Base-by-base conservation (phyloP, 2,113 vertebrate genomes). In the Macaca mulatta region DNA sequence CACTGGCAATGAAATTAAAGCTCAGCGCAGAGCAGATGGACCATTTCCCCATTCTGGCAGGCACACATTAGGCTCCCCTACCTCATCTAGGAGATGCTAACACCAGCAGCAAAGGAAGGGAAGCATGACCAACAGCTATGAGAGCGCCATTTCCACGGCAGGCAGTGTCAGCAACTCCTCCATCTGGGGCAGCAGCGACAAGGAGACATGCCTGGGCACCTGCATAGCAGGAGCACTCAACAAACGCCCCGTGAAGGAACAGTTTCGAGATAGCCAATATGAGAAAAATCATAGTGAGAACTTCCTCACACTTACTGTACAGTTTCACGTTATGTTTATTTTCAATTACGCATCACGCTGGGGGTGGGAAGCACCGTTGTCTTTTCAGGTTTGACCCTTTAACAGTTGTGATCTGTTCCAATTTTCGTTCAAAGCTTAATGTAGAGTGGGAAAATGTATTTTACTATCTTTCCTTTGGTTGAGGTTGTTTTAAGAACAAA, bases 21-120 rank as follows among this genome's bases (percentile, higher is more conserved):
- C 50, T 59, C 45, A 9, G 7, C 10, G 0, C 45, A 79, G 89
- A 97, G 85, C 89, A 97, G 82, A 95, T 97, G 96, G 91, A 38
- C 91, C 40, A 48, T 93, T 93, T 96, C 57, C 59, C 38, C 90
- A n/a, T 90, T 64, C 86, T 89, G 64, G 88, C 64, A 90, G 94
- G 80, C 59, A 83, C 80, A 27, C 70, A 55, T 84, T 40, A 96
- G 92, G 14, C 78, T 77, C 50, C 77, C 32, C 64, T 25, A n/a
- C 16, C 17, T 16, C 55, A 83, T 57, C 89, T 27, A 0, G 0
- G 89, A 94, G 81, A 90, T 85, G 81, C 81, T 91, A 83, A 64
- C 0, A 2, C 69, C 86, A 93, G 82, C 94, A 93, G 78, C 64
- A 50, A 52, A 35, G 69, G 48, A 85, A 97, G 16, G 81, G n/a